Evolutionary conservation across 2,113 vertebrate genomes (phyloP), one percentile per base, ranked within the genome.

Genomic region (Garra rufa): DNA sequence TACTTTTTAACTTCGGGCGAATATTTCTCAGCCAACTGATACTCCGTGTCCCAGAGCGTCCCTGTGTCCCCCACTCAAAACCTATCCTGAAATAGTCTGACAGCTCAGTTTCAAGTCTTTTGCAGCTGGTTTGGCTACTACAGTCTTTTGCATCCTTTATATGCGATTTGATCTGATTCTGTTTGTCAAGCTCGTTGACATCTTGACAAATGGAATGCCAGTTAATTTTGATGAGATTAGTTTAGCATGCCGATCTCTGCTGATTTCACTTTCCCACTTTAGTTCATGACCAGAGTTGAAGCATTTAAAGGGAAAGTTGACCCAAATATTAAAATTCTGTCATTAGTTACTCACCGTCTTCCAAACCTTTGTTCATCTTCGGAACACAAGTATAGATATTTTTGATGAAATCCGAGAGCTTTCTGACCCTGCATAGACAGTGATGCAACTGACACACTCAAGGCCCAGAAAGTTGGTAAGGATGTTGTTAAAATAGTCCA

Each of bases 31-130:
- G 30, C 30, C 19, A n/a, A 34, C 17, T 76, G 30, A 57, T 28
- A n/a, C 3, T 10, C 41, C 6, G 10, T 71, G 50, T 57, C 75
- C 50, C 48, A 55, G 19, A 57, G 73, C 26, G 19, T 34, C 34
- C 34, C 41, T 3, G 4, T 30, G 46, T 21, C 28, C 28, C 24
- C 7, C 28, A 21, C 4, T 75, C 2, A 78, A 57, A 59, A 78
- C 70, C 24, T 14, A 15, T 57, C 34, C 50, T 61, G 9, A 11
- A 30, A 17, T 83, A 28, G 41, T 78, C 38, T 50, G 57, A 65
- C 65, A 76, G 55, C 17, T 79, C 81, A 79, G 71, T 83, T 19
- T 71, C 13, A 4, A 15, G 17, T 17, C 1, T 50, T 78, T 73
- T 6, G 19, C 30, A 13, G 19, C 9, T 38, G 1, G 28, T 57